phyloP scores from a whole-genome alignment of 2,797 vertebrate genomes.

The Diglossa cyanea region DNA sequence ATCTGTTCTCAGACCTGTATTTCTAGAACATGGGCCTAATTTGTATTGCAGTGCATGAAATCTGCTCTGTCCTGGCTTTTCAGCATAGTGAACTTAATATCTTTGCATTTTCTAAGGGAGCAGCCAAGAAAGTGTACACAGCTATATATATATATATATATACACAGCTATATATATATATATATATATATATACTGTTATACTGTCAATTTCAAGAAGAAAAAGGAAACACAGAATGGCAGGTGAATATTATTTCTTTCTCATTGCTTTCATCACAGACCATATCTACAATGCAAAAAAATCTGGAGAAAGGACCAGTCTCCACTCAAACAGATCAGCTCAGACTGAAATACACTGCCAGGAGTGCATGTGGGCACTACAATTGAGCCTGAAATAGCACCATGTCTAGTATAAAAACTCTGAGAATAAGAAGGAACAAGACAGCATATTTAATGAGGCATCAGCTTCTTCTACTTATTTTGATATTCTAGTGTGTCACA shows the following conservation, averaged over 20 bases:
- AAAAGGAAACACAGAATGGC: not conserved
- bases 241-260: not conserved
- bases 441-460: not conserved
- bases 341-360: not conserved
- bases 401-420: not conserved
- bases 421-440: not conserved
- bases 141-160: not conserved
- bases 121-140: not conserved
- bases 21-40: not conserved
- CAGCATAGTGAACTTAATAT: not conserved
- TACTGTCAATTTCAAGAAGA: not conserved
- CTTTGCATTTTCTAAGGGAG: not conserved
- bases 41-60: not conserved
- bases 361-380: not conserved
- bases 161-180: not conserved
- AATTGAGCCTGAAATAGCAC: not conserved
- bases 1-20: not conserved
- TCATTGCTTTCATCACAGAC: not conserved
- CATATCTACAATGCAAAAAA: not conserved
- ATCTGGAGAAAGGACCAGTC: not conserved
- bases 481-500: not conserved
- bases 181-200: not conserved
- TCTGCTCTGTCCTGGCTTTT: not conserved
- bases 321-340: not conserved
- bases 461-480: not conserved